These are phyloP conservation scores for honey bee (Apis mellifera) DNA, from an alignment of 1,140 invertebrate genomes.

Conservation along the genomic window Amel_HAv3.1 CM009931.2:15652501-15653000, in stretches of 20 bases:
- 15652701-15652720: no score
- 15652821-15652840: no score
- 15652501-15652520: conserved; percentile 18
- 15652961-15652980: conserved; percentile 77
- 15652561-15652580: background rate
- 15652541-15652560: background rate
- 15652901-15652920: conserved; percentile 74
- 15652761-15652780: background rate
- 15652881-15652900: conserved; percentile 72
- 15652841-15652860: background rate
- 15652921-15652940: conserved; percentile 61
- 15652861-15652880: conserved; percentile 36
- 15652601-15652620: no score
- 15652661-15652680: no score
- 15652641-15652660: no score
- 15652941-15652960: conserved; percentile 72
- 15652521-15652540: conserved; percentile 8
- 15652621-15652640: no score
- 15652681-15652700: no score
- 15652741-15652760: no score
- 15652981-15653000: conserved; percentile 61
- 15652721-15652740: no score
- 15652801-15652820: background rate
- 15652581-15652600: background rate
- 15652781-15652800: background rate